Conservation (phyloP, 2,797 vertebrate species). For the Bradypodion pumilum region DNA sequence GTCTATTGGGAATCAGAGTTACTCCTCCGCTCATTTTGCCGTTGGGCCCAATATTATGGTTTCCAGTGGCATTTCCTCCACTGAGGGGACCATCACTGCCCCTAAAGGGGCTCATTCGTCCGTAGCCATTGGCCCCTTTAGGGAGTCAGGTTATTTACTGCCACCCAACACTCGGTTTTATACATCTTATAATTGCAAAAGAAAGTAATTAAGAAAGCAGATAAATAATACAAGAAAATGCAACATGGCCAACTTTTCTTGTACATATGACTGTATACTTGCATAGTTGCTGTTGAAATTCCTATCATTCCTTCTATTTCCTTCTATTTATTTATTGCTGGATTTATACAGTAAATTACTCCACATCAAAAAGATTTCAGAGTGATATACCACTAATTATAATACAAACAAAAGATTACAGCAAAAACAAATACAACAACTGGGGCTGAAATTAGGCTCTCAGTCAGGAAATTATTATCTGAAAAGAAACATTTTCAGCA, state of each 20-base stretch:
- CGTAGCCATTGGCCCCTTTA: too few species aligned
- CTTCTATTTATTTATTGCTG: background rate
- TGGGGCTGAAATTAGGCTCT: background rate
- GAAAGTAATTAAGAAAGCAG: background rate
- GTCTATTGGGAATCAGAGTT: too few species aligned
- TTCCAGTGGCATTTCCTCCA: too few species aligned
- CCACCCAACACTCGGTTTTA: too few species aligned
- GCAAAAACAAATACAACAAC: background rate
- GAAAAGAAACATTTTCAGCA: background rate
- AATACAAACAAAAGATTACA: background rate
- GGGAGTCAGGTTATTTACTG: too few species aligned
- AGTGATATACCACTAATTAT: background rate
- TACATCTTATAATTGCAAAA: constrained; percentile 9
- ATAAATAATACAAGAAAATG: background rate
- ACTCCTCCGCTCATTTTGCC: too few species aligned
- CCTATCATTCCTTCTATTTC: too few species aligned
- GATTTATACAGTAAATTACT: background rate
- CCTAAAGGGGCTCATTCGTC: too few species aligned
- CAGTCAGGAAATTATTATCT: background rate
- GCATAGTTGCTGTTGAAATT: background rate
- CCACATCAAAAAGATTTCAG: background rate
- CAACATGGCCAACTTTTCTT: background rate
- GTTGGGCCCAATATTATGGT: too few species aligned
- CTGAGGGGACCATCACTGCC: too few species aligned
- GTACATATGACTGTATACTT: constrained; percentile 8